Base-by-base conservation (phyloP, 2,888 invertebrate species). In the Orgyia antiqua region DNA sequence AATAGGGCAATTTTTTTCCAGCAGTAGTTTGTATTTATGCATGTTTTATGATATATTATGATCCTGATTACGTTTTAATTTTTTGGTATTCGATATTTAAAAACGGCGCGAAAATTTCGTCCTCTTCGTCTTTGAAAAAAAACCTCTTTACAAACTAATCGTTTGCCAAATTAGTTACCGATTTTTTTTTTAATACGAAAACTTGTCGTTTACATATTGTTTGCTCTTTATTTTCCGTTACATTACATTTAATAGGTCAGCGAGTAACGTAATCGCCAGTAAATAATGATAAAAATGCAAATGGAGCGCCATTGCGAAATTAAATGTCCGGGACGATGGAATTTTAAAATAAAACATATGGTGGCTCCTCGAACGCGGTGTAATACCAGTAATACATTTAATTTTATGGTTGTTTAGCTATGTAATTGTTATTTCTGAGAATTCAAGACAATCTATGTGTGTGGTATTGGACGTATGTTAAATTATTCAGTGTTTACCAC, bases 401-500 rank as follows among this genome's bases (percentile, higher is more conserved):
- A 58, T 55, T 52, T 58, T 49, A 63, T 53, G 52, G 50, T 38
- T 46, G 38, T 46, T 51, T 55, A 44, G 42, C 41, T 42, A 39
- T 42, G 49, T 58, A 56, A 62, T 60, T 47, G 42, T 47, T 47
- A 23, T 34, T 60, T 54, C 61, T 49, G 26, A 27, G 61, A 57
- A 58, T 19, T 34, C 31, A 39, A 43, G 29, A 35, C 41, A 29
- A 28, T 10, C 10, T 10, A 10, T 51, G 24, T 42, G 29, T 46
- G 30, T 35, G 39, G 33, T 30, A 6, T 15, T 4, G 15, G 20
- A n/a, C 9, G 11, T 5, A 6, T 23, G 10, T 23, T 23, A 23
- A 23, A 17, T 31, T 36, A 45, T 39, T 39, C 31, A 23, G 4
- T 29, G 35, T 32, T 35, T 31, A 21, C 12, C 29, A 21, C 6